A percentile compares a stretch with the other conserved stretches of the same genome.
These are phyloP conservation scores for Philereme transversata DNA, from an alignment of 2,888 invertebrate species.

Conservation along the genomic window DNA sequence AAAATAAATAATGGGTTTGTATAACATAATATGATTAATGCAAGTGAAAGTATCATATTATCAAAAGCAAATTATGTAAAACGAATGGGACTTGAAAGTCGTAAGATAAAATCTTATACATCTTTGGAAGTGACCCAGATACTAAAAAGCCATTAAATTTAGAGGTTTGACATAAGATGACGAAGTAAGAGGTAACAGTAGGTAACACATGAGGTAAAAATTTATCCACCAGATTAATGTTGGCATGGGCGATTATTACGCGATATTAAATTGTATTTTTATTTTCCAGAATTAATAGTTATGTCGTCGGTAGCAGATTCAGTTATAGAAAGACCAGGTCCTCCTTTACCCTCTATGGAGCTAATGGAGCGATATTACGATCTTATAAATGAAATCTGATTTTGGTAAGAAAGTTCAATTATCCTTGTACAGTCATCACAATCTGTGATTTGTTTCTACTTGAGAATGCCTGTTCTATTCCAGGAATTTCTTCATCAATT, in stretches of 20 bases:
- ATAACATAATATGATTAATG: not conserved
- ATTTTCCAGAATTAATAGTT: slow-evolving; percentile 73
- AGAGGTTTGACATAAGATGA: not conserved
- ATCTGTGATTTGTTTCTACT: slow-evolving; percentile 16
- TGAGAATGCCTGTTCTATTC: slow-evolving; percentile 23
- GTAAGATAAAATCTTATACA: slow-evolving; percentile 14
- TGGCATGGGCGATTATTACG: slow-evolving; percentile 1
- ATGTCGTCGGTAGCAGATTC: slow-evolving; percentile 69
- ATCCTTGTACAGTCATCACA: slow-evolving; percentile 10
- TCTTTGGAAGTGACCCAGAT: slow-evolving; percentile 27
- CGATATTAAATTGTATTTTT: slow-evolving; percentile 31
- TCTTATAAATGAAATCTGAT: slow-evolving; percentile 62
- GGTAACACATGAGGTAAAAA: too few relatives aligned
- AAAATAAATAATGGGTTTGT: too few relatives aligned
- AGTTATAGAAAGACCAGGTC: slow-evolving; percentile 58
- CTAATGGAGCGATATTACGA: slow-evolving; percentile 68
- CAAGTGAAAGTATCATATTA: not conserved
- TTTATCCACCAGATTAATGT: not conserved
- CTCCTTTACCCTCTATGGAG: slow-evolving; percentile 65
- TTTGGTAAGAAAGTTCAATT: slow-evolving; percentile 61
- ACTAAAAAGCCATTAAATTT: slow-evolving; percentile 7
- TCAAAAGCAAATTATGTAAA: slow-evolving; percentile 13
- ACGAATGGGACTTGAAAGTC: slow-evolving; percentile 20
- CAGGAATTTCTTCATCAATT: slow-evolving; percentile 18
- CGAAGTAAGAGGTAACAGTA: not conserved